Conservation (phyloP, 92 coral and sea anemone genomes). For the Phymanthus crucifer region DNA sequence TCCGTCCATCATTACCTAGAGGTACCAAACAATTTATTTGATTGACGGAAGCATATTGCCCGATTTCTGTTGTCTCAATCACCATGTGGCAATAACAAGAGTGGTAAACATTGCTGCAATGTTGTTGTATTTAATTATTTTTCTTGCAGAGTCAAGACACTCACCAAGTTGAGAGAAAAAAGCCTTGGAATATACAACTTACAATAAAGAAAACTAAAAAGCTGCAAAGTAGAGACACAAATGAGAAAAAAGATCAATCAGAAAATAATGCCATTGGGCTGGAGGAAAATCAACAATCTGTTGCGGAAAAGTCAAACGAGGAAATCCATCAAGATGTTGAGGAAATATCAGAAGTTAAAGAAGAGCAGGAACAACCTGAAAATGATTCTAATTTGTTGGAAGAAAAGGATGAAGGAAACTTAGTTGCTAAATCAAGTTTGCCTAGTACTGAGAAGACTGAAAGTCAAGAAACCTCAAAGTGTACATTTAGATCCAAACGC, state of each 20-base stretch:
- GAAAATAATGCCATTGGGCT: not conserved
- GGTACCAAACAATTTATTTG: no score
- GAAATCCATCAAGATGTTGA: not conserved
- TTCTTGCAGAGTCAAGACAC: not conserved
- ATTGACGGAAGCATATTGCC: no score
- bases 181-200: not conserved
- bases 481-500: conserved; percentile 75
- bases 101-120: no score
- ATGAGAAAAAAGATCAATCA: not conserved
- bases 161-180: not conserved
- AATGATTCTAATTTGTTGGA: not conserved
- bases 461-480: conserved; percentile 11
- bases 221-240: not conserved
- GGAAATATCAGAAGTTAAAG: not conserved
- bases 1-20: no score
- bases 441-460: conserved; percentile 18
- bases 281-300: not conserved
- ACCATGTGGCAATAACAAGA: no score
- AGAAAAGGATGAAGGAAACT: not conserved
- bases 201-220: not conserved
- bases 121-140: no score
- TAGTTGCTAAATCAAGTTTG: not conserved
- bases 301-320: not conserved
- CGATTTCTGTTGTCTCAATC: no score
- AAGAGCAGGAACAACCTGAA: not conserved